Evolutionary conservation across 2,888 invertebrate genomes (phyloP), one percentile per base, ranked within the genome.

Genomic region (Ptilodon capucinus): DNA sequence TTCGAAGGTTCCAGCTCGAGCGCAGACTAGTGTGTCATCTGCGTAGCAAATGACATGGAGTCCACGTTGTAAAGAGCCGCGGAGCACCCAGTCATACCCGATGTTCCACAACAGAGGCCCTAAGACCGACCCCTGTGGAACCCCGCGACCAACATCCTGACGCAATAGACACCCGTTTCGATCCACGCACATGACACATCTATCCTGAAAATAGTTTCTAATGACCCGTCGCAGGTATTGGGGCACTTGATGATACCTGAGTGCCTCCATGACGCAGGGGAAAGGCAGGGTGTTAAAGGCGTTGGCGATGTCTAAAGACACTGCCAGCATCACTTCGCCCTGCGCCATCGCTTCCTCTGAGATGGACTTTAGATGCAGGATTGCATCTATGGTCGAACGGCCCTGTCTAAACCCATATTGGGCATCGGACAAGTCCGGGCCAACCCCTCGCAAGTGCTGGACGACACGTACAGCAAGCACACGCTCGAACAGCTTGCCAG

Each of bases 221-320:
- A 61, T 14, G 0, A 63, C 17, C 0, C 40, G 38, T 5, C 46
- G 25, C 11, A 60, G 34, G 40, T 60, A 60, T 0, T 11, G 6
- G 0, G 68, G 64, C 19, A 68, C 51, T 1, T 42, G 6, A 23
- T 63, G 63, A 14, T 48, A 51, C 0, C 21, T 7, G 0, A 73
- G 50, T 1, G 61, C 62, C 40, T 54, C 56, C 42, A n/a, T 19
- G 2, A 73, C 64, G 3, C 46, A 35, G 1, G n/a, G 9, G 50
- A 57, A 63, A 32, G 66, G 67, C 5, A 70, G 39, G n/a, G 52
- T 40, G 17, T 66, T 64, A 13, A 66, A 70, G 0, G 63, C 61
- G 25, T 67, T 66, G 32, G 51, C 48, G 4, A 65, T 65, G 18
- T 65, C 65, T 0, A 65, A 11, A 0, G 56, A 57, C 3, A 63